Conservation (phyloP, 2,888 invertebrate genomes). For the Drosophila prostipennis region DNA sequence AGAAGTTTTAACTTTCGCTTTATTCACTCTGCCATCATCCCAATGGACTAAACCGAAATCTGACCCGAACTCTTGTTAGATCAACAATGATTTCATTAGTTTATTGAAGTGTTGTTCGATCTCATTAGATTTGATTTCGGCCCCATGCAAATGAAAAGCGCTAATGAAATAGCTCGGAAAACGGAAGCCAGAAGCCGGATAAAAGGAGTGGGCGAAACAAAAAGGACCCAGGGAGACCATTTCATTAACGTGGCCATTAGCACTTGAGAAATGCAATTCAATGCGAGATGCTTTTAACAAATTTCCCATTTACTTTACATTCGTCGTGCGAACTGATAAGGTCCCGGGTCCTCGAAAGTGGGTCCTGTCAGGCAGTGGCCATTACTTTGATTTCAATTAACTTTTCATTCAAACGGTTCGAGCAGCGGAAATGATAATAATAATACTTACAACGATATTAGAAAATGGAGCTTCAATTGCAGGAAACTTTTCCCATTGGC, state of each 20-base stretch:
- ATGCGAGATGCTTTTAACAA: slow-evolving; percentile 68
- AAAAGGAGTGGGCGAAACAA: slow-evolving; percentile 10
- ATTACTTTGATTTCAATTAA: slow-evolving; percentile 80
- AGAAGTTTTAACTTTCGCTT: background rate
- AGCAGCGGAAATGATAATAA: slow-evolving; percentile 65
- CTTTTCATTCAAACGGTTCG: slow-evolving; percentile 67
- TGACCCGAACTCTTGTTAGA: background rate
- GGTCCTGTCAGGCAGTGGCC: slow-evolving; percentile 50
- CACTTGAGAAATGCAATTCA: slow-evolving; percentile 66
- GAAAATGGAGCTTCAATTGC: slow-evolving; percentile 55
- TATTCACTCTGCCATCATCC: background rate
- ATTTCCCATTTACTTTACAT: slow-evolving; percentile 75
- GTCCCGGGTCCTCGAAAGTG: slow-evolving; percentile 34
- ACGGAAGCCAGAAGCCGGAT: slow-evolving; percentile 16
- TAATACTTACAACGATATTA: slow-evolving; percentile 69
- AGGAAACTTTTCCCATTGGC: slow-evolving; percentile 24
- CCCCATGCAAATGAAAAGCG: slow-evolving; percentile 54
- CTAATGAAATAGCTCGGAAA: slow-evolving; percentile 53
- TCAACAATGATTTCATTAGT: slow-evolving; percentile 17
- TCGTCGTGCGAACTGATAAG: slow-evolving; percentile 71
- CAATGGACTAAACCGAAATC: background rate
- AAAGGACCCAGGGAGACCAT: slow-evolving; percentile 50
- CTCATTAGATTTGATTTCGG: slow-evolving; percentile 22
- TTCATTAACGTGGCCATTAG: slow-evolving; percentile 76
- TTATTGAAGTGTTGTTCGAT: slow-evolving; percentile 27